Evolutionary conservation across 2,113 vertebrate species (phyloP), one percentile per base, ranked within the genome.

Genomic region (Heterotilapia buettikoferi): DNA sequence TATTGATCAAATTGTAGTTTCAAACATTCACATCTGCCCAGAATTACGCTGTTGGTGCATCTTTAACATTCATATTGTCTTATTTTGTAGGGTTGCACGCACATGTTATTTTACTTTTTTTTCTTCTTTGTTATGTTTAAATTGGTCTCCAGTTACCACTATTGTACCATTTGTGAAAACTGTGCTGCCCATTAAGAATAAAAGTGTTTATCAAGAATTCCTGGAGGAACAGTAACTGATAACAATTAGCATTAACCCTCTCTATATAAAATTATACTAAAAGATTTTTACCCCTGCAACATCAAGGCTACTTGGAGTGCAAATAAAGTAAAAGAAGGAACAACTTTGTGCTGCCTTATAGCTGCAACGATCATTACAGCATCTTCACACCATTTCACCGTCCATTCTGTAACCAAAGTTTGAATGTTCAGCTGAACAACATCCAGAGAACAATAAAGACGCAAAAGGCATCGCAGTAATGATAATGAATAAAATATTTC

Each of bases 161-260:
- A 5, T 52, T 33, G 45, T 50, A 52, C 18, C 73, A 78, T 31
- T 78, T 78, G 26, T 52, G 45, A 13, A 78, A 78, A 78, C 26
- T 78, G 43, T 52, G 45, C 47, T 78, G 73, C 73, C 45, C 45
- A 33, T 52, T 78, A 78, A 50, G 45, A 78, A 78, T 33, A 78
- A n/a, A 52, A n/a, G 45, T 33, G 26, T 52, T 78, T 78, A 78
- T 78, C 45, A 52, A 78, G 73, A 78, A 52, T 52, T 78, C 73
- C 73, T 52, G 45, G 18, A n/a, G 73, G 73, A 78, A n/a, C 45
- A 33, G 45, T 33, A 78, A 78, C 73, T 78, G 71, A 78, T 78
- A 78, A n/a, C 73, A 52, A 52, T 50, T 47, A 76, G 24, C 71
- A 31, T 52, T 52, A 78, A 52, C 26, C 16, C 45, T 9, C 45